A percentile compares a stretch with the other conserved stretches of the same genome.
These are phyloP conservation scores for Spatula clypeata DNA, from an alignment of 2,797 vertebrate genomes.

Conservation along the genomic window DNA sequence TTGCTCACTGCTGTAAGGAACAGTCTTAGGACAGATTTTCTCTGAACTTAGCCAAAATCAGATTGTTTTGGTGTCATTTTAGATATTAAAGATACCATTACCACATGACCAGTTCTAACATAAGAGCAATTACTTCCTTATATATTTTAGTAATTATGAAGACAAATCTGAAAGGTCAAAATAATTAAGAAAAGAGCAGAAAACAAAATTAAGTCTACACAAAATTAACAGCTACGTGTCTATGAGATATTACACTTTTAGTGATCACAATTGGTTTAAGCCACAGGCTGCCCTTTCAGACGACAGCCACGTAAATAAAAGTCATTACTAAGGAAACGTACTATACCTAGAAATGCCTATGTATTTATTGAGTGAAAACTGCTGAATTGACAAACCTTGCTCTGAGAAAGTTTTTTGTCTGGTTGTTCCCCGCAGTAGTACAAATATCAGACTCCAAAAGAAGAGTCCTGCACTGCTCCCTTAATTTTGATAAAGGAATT, in stretches of 20 bases:
- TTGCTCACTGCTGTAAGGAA: not conserved
- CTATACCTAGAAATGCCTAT: not conserved
- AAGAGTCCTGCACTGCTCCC: not conserved
- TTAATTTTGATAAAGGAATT: not conserved
- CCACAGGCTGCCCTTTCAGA: not conserved
- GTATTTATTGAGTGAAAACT: not conserved
- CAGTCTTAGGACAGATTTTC: not conserved
- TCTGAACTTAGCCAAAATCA: not conserved
- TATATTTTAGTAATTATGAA: not conserved
- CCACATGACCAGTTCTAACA: not conserved
- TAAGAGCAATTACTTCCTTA: not conserved
- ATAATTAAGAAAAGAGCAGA: not conserved
- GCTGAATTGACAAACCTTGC: not conserved
- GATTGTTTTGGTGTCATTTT: not conserved
- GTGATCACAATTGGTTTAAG: not conserved
- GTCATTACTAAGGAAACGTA: not conserved
- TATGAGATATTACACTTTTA: not conserved
- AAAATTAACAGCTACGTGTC: accelerated
- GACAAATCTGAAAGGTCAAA: not conserved
- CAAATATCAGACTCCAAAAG: not conserved
- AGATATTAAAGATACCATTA: not conserved
- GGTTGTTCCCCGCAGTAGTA: not conserved
- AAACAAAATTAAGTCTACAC: not conserved
- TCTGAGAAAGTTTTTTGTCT: not conserved
- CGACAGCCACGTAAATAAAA: not conserved